Evolutionary conservation across 2,888 invertebrate genomes (phyloP).

Genomic region (Nephrotoma appendiculata): DNA sequence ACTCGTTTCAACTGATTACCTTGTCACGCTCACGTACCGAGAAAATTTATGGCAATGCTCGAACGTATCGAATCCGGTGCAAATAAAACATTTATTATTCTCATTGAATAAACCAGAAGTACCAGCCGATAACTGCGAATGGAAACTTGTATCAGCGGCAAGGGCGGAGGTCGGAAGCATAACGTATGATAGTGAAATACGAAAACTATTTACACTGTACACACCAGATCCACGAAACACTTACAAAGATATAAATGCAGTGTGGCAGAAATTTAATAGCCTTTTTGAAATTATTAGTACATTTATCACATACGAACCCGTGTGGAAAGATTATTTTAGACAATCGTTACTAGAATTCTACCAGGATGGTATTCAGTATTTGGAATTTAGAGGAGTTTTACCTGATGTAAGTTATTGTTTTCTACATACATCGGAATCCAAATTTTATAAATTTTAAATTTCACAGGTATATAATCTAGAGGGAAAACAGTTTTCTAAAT

Average conservation of each 20-base stretch:
- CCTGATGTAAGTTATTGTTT: conserved; percentile 28
- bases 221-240: conserved; percentile 34
- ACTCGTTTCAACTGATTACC: conserved; percentile 42
- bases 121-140: conserved; percentile 22
- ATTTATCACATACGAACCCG: conserved; percentile 44
- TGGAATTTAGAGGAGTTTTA: conserved; percentile 51
- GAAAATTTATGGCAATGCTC: conserved; percentile 40
- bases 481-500: conserved; percentile 38
- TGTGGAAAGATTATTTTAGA: conserved; percentile 50
- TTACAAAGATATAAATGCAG: conserved; percentile 38
- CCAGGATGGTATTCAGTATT: conserved; percentile 52
- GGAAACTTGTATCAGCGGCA: conserved; percentile 35
- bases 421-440: too few relatives aligned
- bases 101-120: conserved; percentile 17
- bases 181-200: conserved; percentile 38
- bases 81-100: conserved; percentile 25
- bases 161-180: conserved; percentile 24
- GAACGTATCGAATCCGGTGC: conserved; percentile 9
- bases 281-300: conserved; percentile 40
- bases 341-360: conserved; percentile 44
- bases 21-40: conserved; percentile 47
- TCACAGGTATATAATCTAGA: conserved; percentile 47
- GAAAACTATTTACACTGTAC: conserved; percentile 39
- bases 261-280: conserved; percentile 42
- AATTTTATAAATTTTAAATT: background rate